Conservation (phyloP, 2,113 vertebrate genomes). For the Bambusicola thoracicus region DNA sequence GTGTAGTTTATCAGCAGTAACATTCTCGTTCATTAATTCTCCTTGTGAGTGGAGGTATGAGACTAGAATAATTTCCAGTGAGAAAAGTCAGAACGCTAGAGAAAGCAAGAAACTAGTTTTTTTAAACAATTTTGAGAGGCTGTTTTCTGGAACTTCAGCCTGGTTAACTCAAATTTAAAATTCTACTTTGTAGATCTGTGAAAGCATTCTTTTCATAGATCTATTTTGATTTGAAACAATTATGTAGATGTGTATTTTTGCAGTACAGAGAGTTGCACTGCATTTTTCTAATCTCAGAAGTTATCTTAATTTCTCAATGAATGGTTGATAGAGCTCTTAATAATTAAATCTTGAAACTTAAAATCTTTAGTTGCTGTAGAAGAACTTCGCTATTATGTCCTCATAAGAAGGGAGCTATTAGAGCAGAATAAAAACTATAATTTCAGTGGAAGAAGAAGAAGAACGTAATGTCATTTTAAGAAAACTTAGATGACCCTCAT, state of each 20-base stretch:
- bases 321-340: neutral
- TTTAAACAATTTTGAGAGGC: neutral
- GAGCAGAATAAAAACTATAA: neutral
- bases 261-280: neutral
- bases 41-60: neutral
- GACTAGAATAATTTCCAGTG: neutral
- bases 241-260: neutral
- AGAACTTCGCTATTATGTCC: neutral
- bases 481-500: neutral
- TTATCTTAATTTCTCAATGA: neutral
- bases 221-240: neutral
- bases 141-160: neutral
- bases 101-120: neutral
- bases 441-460: neutral
- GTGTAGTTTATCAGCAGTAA: neutral
- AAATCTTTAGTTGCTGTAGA: neutral
- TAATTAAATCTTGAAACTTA: neutral
- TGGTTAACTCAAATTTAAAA: neutral
- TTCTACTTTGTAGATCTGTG: neutral
- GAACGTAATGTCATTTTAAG: neutral
- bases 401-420: neutral
- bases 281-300: neutral
- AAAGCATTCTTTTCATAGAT: neutral
- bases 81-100: neutral
- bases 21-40: neutral